Evolutionary conservation across 2,113 vertebrate species (phyloP).

Genomic region (Proteles cristata): DNA sequence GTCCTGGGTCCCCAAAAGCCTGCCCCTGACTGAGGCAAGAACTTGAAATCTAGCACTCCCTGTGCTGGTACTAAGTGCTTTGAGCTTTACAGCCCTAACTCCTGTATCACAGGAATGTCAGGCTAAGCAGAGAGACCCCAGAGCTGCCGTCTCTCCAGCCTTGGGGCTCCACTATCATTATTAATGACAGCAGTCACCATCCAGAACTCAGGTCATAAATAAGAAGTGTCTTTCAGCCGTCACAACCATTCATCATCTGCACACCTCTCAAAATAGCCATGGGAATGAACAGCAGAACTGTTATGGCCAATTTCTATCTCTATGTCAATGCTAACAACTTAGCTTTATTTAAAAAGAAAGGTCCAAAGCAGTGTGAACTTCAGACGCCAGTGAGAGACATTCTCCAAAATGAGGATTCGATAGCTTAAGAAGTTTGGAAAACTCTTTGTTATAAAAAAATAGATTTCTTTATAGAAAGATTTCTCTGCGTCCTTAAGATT

Average conservation of each 20-base stretch:
- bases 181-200: slow-evolving; percentile 76
- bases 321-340: slow-evolving; percentile 39
- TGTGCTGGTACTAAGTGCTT: slow-evolving; percentile 52
- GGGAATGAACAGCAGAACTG: slow-evolving; percentile 42
- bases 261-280: slow-evolving; percentile 67
- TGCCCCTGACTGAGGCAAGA: slow-evolving; percentile 68
- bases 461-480: slow-evolving; percentile 29
- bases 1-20: slow-evolving; percentile 32
- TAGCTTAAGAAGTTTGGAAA: slow-evolving; percentile 7
- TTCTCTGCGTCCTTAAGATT: neutral
- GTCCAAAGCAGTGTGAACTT: slow-evolving; percentile 18
- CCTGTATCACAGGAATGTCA: slow-evolving; percentile 70
- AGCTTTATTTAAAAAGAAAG: slow-evolving; percentile 57
- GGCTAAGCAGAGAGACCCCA: slow-evolving; percentile 70
- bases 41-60: slow-evolving; percentile 70
- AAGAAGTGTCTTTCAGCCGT: slow-evolving; percentile 75
- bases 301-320: slow-evolving; percentile 30
- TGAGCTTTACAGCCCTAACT: slow-evolving; percentile 66
- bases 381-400: neutral
- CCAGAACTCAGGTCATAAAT: slow-evolving; percentile 75
- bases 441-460: neutral
- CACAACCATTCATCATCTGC: slow-evolving; percentile 66
- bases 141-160: slow-evolving; percentile 60
- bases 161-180: slow-evolving; percentile 71
- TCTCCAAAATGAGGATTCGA: neutral